A percentile compares a stretch with the other conserved stretches of the same genome.
phyloP scores from a whole-genome alignment of 2,888 invertebrate species.

The Cephalotes varians region DNA sequence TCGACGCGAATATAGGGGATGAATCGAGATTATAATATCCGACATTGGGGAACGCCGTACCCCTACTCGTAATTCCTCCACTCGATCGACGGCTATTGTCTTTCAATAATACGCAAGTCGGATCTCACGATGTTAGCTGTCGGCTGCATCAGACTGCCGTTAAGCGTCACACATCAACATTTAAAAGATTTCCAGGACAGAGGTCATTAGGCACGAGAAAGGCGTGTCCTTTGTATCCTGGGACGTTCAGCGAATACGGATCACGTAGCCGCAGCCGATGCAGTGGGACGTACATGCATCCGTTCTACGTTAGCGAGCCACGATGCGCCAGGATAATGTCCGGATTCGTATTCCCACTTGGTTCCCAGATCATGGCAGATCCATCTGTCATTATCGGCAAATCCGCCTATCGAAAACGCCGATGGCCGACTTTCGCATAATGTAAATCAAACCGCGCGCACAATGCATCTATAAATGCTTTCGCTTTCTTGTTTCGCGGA shows the following conservation, averaged over 20 bases:
- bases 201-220: constrained; percentile 61
- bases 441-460: constrained; percentile 77
- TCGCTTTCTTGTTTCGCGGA: constrained; percentile 36
- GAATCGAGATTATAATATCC: constrained; percentile 34
- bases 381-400: constrained; percentile 79
- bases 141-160: constrained; percentile 2
- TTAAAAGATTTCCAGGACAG: constrained; percentile 41
- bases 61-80: not conserved
- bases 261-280: constrained; percentile 72
- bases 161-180: not conserved
- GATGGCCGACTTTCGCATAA: constrained; percentile 75
- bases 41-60: constrained; percentile 9
- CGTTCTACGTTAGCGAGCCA: constrained; percentile 65
- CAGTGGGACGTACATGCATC: constrained; percentile 67
- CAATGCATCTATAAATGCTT: constrained; percentile 56
- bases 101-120: constrained; percentile 32
- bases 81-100: constrained; percentile 19
- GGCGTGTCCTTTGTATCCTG: constrained; percentile 34
- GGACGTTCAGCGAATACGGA: constrained; percentile 65
- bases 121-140: constrained; percentile 43
- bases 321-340: constrained; percentile 75
- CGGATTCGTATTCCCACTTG: constrained; percentile 81
- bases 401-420: constrained; percentile 82
- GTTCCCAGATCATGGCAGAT: constrained; percentile 81
- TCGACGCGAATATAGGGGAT: not conserved